A percentile compares a stretch with the other conserved stretches of the same genome.
Conservation (phyloP, 2,113 vertebrate genomes). For the Rhinopomastus cyanomelas region DNA sequence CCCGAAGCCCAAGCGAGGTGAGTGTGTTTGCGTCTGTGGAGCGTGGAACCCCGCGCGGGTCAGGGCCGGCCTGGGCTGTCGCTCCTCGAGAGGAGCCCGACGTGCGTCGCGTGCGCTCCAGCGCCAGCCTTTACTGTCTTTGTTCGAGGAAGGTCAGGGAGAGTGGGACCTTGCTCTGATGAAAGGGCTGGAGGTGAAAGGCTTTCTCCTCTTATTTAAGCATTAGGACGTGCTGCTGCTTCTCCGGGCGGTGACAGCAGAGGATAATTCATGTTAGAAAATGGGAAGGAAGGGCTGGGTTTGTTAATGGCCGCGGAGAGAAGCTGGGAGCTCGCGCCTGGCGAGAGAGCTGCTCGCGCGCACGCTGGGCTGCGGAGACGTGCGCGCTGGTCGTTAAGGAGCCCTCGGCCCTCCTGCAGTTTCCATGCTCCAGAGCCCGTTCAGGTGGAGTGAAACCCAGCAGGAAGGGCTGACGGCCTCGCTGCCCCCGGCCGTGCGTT, state of each 20-base stretch:
- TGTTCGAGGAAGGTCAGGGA: constrained; percentile 7
- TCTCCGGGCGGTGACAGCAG: background rate
- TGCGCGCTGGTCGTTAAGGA: background rate
- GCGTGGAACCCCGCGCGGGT: background rate
- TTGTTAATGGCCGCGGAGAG: background rate
- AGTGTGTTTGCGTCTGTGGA: background rate
- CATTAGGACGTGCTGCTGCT: background rate
- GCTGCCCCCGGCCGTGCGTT: background rate
- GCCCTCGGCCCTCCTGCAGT: background rate
- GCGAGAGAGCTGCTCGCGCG: background rate
- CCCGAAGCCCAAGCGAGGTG: constrained; percentile 96
- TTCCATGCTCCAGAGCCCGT: background rate
- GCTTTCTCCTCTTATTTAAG: constrained; percentile 9
- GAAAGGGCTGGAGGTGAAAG: constrained; percentile 4
- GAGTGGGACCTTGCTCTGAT: background rate
- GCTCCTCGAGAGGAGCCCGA: background rate
- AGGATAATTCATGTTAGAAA: background rate
- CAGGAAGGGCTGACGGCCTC: background rate
- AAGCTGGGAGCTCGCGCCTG: background rate
- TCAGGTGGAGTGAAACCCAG: background rate
- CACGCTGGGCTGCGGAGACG: background rate
- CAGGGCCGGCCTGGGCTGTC: background rate
- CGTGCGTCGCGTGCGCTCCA: background rate
- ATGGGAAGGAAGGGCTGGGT: background rate
- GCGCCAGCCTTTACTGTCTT: background rate